Base-by-base conservation (phyloP, 2,888 invertebrate species). In the Drosophila nr. perissopoda region DNA sequence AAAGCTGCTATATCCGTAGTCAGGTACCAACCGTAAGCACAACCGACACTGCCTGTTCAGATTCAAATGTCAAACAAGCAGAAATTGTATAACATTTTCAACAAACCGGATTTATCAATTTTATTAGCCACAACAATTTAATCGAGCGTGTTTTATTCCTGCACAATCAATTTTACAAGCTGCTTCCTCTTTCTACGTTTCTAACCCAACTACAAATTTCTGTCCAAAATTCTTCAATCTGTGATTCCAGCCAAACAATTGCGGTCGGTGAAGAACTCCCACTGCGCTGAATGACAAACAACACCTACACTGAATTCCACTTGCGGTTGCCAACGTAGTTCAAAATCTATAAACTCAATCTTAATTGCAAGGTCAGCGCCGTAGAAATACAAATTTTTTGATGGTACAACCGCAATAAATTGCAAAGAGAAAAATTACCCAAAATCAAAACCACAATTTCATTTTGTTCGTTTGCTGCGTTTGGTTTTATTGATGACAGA, bases 401-500 rank as follows among this genome's bases (percentile, higher is more conserved):
- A 29, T 27, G 7, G 25, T 52, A 49, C 27, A 51, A 21, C 29
- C 34, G 5, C 54, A 62, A 52, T 80, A 68, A 80, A 76, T 76
- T 71, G 5, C 36, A 53, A 70, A 61, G 67, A 62, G 61, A 67
- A 71, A 49, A 58, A 76, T 67, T 60, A 53, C 66, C 64, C 48
- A 48, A 68, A 74, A 56, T 51, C 21, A 27, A 76, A 71, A 49
- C 70, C 71, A 48, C 81, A 82, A 76, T 76, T 82, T 69, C 68
- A 82, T 73, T 79, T 63, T 49, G 54, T 52, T 7, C 6, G 25
- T 34, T 25, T 54, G 6, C 54, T 67, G 74, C 31, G 62, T 34
- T 54, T 52, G 60, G 60, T 42, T 76, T 76, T 63, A 59, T 69
- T 27, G 40, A 54, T 53, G 48, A 61, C 57, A 51, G 54, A 60